Evolutionary conservation across 2,797 vertebrate genomes (phyloP), one percentile per base, ranked within the genome.

Genomic region (Todus mexicanus): DNA sequence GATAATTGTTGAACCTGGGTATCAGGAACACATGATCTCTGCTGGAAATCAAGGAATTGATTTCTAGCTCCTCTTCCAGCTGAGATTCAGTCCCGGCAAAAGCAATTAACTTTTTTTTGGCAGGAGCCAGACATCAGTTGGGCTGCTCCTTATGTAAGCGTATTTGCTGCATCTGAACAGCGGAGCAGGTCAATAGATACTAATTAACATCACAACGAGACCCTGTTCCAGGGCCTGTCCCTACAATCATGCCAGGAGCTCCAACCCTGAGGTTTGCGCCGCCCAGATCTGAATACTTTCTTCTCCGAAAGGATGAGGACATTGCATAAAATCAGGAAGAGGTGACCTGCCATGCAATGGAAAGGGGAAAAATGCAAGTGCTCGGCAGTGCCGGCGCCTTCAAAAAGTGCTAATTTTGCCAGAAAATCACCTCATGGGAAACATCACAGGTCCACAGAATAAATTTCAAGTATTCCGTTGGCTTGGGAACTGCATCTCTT

Each of bases 161-260:
- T 15, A 27, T 91, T 77, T 70, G 83, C 56, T 92, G 91, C 64
- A 63, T 27, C 65, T 4, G 8, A 96, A 93, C 71, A 60, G 82
- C 14, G 2, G 71, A 78, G 66, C 3, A 1, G 54, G 61, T 94
- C 95, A 95, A 94, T 90, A 87, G 78, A 59, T 9, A 10, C 57
- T 69, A 90, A 96, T 96, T 95, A 94, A 76, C 83, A 88, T 87
- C 94, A 96, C 65, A 94, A 88, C 1, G 8, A 77, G 78, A 33
- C 38, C 51, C 54, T 82, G 90, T 78, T 51, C 61, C 25, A 33
- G 40, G 66, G 38, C 90, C 57, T 73, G 63, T 51, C 6, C 4
- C 7, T 11, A 9, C 69, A 59, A 23, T 35, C 51, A 6, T 0
- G 35, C 74, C 71, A 59, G 70, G 35, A 90, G 47, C 65, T 42